Evolutionary conservation across 2,113 vertebrate species (phyloP), one percentile per base, ranked within the genome.

Genomic region (Cebus imitator): DNA sequence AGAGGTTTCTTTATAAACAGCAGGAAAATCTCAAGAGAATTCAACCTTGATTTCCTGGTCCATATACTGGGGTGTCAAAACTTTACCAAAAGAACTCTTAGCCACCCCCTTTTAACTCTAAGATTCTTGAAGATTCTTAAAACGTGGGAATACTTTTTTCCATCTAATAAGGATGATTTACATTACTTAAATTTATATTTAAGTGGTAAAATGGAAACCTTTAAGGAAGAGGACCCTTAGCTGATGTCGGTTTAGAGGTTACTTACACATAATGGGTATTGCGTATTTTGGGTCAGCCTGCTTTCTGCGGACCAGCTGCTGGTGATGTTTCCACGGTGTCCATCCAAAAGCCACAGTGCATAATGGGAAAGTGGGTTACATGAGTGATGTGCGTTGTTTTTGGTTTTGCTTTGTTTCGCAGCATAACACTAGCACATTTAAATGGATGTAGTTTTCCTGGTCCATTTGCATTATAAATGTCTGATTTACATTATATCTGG

Each of bases 121-220:
- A 64, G 35, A 37, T 52, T 79, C 76, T 83, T 89, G 66, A 83
- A 79, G 70, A 72, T 35, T 68, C 85, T 90, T 80, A 87, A 70
- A 45, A 92, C 21, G 12, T 58, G 43, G 57, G 45, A 85, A 50
- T 93, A 61, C 40, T 68, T 89, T n/a, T 75, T 17, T 89, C 61
- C n/a, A 18, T 80, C 89, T 76, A 70, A 10, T 88, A 85, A 64
- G 43, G 16, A 48, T 81, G 6, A 45, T 96, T 79, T 95, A 55
- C 23, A 37, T 75, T 96, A 58, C 94, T 91, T 90, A 58, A 76
- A 76, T 80, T 55, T 88, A 52, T 57, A 90, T 40, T 72, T 72
- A 85, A 30, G 27, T 70, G 20, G 13, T 68, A 68, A 23, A 66
- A 76, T 66, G 11, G 48, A 91, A n/a, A 30, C 17, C 35, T 79